A percentile compares a stretch with the other conserved stretches of the same genome.
These are phyloP conservation scores for Eueremaeus valkanovi DNA, from an alignment of 2,888 invertebrate genomes.

Conservation along the genomic window DNA sequence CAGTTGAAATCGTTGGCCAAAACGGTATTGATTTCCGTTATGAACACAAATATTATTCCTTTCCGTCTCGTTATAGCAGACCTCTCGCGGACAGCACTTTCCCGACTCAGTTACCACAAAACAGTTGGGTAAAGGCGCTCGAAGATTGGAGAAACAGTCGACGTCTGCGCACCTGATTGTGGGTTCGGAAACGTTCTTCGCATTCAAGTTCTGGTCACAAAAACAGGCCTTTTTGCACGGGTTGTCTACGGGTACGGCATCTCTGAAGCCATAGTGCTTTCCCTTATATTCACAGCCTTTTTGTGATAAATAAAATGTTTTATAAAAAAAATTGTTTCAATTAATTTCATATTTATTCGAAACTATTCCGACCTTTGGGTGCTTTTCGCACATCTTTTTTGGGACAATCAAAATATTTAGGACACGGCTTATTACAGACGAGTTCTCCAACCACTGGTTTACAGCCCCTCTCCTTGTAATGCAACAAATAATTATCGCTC, in stretches of 20 bases:
- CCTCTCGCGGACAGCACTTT: background rate
- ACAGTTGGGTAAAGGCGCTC: background rate
- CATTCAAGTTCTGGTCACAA: background rate
- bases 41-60: no score
- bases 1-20: conserved; percentile 43
- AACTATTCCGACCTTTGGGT: background rate
- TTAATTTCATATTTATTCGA: no score
- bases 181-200: background rate
- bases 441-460: background rate
- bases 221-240: background rate
- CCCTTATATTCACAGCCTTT: conserved; percentile 17
- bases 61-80: background rate
- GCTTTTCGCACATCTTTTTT: background rate
- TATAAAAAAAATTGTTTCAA: background rate
- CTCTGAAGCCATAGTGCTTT: background rate
- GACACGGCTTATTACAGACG: background rate
- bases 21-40: background rate
- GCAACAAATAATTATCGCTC: background rate
- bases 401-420: conserved; percentile 23
- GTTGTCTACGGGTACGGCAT: background rate
- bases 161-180: conserved; percentile 3
- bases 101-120: background rate
- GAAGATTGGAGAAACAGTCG: background rate
- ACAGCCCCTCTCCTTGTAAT: conserved; percentile 14
- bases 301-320: background rate